phyloP scores from a whole-genome alignment of 2,797 vertebrate species.

The Hippoglossus hippoglossus region DNA sequence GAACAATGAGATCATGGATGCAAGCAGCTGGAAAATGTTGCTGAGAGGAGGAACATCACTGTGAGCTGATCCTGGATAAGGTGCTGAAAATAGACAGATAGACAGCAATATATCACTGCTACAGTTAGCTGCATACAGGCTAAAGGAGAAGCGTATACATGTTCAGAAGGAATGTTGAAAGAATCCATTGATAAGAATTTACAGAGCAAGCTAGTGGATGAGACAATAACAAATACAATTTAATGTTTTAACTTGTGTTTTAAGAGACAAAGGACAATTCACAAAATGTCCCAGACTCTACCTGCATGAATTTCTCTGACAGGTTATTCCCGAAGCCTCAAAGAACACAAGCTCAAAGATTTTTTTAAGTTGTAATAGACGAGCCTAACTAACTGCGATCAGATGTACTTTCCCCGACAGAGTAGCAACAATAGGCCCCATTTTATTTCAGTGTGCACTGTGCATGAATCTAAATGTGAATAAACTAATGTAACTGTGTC shows the following conservation, averaged over 20 bases:
- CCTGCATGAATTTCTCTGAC: background rate
- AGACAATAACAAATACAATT: conserved; percentile 2
- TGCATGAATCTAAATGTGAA: conserved; percentile 35
- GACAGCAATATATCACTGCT: too few relatives aligned
- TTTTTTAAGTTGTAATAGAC: background rate
- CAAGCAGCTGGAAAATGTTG: too few relatives aligned
- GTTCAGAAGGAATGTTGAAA: too few relatives aligned
- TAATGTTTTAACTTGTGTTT: background rate
- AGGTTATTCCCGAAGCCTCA: background rate
- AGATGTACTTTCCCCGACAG: conserved; percentile 34
- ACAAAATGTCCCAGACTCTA: background rate
- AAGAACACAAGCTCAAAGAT: background rate
- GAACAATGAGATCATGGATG: too few relatives aligned
- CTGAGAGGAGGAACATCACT: too few relatives aligned
- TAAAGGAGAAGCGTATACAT: too few relatives aligned
- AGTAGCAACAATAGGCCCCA: conserved; percentile 38
- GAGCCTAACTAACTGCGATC: conserved; percentile 7
- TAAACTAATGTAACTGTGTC: conserved; percentile 44
- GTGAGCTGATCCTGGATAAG: too few relatives aligned
- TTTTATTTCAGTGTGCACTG: conserved; percentile 42
- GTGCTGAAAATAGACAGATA: too few relatives aligned
- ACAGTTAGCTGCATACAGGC: too few relatives aligned
- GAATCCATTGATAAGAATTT: too few relatives aligned
- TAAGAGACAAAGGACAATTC: background rate
- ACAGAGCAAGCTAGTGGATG: background rate